These are phyloP conservation scores for Cheilosia vernalis DNA, from an alignment of 2,888 invertebrate species.

Conservation along the genomic window DNA sequence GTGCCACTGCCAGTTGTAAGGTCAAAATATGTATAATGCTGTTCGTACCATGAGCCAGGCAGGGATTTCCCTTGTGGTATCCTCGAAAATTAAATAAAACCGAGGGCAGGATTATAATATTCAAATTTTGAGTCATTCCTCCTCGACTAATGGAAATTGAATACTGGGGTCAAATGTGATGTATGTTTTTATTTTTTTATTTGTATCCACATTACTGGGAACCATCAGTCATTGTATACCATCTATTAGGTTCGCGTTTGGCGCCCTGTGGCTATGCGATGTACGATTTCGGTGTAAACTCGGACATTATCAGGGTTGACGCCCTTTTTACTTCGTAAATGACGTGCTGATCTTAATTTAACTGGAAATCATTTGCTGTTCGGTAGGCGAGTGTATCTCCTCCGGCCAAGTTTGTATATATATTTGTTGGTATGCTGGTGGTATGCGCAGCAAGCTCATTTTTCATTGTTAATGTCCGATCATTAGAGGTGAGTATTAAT, in stretches of 20 bases:
- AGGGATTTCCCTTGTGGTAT: conserved; percentile 26
- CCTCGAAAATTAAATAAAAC: conserved; percentile 46
- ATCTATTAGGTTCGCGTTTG: too few species aligned
- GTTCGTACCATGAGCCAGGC: conserved; percentile 1
- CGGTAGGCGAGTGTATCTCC: background rate
- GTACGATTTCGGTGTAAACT: conserved; percentile 21
- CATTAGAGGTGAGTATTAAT: conserved; percentile 54
- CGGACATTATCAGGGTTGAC: conserved; percentile 16
- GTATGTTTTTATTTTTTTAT: conserved; percentile 22
- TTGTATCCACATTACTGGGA: background rate
- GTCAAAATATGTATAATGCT: conserved; percentile 25
- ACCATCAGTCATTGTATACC: conserved; percentile 11
- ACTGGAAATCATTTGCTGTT: conserved; percentile 23
- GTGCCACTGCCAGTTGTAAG: conserved; percentile 35
- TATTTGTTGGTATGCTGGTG: conserved; percentile 3
- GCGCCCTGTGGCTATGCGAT: too few species aligned
- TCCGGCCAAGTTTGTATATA: background rate
- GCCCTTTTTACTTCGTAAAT: conserved; percentile 27
- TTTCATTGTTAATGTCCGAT: conserved; percentile 54
- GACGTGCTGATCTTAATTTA: conserved; percentile 59
- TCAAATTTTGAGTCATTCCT: conserved; percentile 47
- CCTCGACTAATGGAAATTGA: conserved; percentile 58
- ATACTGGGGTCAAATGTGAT: conserved; percentile 42
- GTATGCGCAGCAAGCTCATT: conserved; percentile 28
- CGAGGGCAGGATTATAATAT: conserved; percentile 53